These are phyloP conservation scores for Tenthredo notha DNA, from an alignment of 2,888 invertebrate species.

Conservation along the genomic window DNA sequence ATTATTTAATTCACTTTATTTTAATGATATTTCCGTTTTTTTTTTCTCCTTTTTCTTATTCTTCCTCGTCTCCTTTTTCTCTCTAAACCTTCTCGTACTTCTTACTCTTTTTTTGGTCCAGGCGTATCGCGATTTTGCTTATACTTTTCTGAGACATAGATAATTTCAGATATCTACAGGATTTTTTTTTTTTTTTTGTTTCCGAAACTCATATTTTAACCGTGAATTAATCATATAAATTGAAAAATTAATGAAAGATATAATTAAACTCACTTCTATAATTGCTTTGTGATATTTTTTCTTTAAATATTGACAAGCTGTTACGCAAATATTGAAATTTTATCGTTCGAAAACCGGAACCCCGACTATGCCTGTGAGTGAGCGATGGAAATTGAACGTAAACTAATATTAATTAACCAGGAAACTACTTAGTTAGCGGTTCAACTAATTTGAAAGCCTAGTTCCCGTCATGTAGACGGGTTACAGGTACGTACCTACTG, in stretches of 20 bases:
- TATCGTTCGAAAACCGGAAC: not conserved
- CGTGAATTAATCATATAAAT: not conserved
- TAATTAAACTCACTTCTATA: not conserved
- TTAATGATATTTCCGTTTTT: constrained; percentile 25
- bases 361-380: not conserved
- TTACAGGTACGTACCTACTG: not conserved
- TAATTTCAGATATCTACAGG: too few relatives aligned
- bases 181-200: too few relatives aligned
- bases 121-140: not conserved
- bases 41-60: not conserved
- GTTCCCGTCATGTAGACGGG: constrained; percentile 25
- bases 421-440: constrained; percentile 40
- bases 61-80: not conserved
- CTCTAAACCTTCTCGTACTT: not conserved
- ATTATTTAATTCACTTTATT: constrained; percentile 40
- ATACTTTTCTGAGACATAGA: too few relatives aligned
- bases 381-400: constrained; percentile 24
- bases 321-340: not conserved
- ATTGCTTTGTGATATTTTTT: not conserved
- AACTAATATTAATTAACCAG: constrained; percentile 44
- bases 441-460: constrained; percentile 42
- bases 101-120: not conserved
- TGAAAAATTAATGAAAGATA: not conserved
- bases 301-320: not conserved
- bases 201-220: too few relatives aligned